Evolutionary conservation across 2,797 vertebrate genomes (phyloP).

Genomic region (Triplophysa yarkandensis): DNA sequence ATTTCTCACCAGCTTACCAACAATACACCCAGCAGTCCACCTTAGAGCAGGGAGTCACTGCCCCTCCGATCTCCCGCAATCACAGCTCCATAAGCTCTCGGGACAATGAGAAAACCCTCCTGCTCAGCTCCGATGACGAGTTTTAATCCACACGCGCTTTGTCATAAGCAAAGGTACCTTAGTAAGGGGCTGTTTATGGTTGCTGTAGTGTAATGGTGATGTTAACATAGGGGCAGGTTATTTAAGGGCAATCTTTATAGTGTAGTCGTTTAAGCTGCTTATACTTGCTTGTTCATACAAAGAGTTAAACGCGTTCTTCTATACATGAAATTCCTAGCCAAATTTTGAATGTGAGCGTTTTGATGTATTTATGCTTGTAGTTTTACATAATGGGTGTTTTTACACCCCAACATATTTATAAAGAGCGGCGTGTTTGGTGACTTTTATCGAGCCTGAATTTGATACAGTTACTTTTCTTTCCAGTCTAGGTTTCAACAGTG

Average conservation of each 20-base stretch:
- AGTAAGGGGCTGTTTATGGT: conserved; percentile 23
- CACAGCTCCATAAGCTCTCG: conserved; percentile 74
- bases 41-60: conserved; percentile 78
- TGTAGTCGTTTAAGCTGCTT: conserved; percentile 40
- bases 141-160: conserved; percentile 73
- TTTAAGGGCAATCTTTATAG: conserved; percentile 42
- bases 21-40: conserved; percentile 98
- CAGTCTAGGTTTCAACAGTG: conserved; percentile 29
- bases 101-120: conserved; percentile 93
- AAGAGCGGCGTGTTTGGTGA: conserved; percentile 32
- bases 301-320: conserved; percentile 1
- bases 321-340: conserved; percentile 9
- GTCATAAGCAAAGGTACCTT: conserved; percentile 20
- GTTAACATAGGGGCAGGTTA: conserved; percentile 40
- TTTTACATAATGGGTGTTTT: conserved; percentile 17
- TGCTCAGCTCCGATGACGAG: conserved; percentile 96
- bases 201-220: conserved; percentile 6
- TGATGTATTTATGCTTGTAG: conserved; percentile 29
- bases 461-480: conserved; percentile 11
- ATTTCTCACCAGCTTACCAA: conserved; percentile 99
- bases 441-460: not conserved
- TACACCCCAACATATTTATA: conserved; percentile 29
- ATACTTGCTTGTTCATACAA: conserved; percentile 28
- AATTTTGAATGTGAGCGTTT: conserved; percentile 42
- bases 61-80: conserved; percentile 74